Percentiles rank a stretch among this genome's conserved stretches.
Evolutionary conservation across 2,797 vertebrate species (phyloP).

Genomic region (Paratrypauchen microcephalus): DNA sequence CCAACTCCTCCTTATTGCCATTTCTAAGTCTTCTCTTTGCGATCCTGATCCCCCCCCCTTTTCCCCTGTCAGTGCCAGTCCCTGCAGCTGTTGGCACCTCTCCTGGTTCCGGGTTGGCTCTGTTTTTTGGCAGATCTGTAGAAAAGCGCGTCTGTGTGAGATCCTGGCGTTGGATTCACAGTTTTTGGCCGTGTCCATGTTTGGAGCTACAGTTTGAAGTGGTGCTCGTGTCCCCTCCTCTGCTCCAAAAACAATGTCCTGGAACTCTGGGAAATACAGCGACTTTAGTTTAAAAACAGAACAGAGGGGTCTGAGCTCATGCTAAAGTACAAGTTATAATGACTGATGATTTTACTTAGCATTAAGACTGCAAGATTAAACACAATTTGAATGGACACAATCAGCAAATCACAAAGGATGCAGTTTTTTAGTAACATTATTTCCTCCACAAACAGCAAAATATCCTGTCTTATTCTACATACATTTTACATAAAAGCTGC

Average conservation of each 20-base stretch:
- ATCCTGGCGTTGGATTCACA: neutral
- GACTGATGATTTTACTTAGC: too few species aligned
- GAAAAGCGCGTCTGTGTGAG: constrained; percentile 2
- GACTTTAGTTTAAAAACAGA: too few species aligned
- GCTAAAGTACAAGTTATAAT: too few species aligned
- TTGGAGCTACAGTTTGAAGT: constrained; percentile 9
- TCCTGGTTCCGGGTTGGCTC: neutral
- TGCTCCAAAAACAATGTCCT: constrained; percentile 5
- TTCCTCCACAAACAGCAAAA: too few species aligned
- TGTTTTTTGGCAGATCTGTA: neutral
- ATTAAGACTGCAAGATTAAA: too few species aligned
- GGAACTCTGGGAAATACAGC: neutral
- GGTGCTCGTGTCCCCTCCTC: constrained; percentile 1
- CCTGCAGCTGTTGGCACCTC: constrained; percentile 4
- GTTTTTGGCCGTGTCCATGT: neutral
- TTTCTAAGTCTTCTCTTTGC: neutral
- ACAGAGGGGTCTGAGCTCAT: too few species aligned
- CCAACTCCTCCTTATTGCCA: neutral
- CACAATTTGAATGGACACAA: too few species aligned
- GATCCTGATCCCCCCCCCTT: neutral
- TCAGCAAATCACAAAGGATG: too few species aligned
- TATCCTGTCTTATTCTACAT: too few species aligned
- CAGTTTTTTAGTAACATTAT: too few species aligned
- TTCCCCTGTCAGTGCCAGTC: neutral
- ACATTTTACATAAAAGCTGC: too few species aligned